Evolutionary conservation across 2,888 invertebrate genomes (phyloP).

Genomic region (Synanthedon vespiformis): DNA sequence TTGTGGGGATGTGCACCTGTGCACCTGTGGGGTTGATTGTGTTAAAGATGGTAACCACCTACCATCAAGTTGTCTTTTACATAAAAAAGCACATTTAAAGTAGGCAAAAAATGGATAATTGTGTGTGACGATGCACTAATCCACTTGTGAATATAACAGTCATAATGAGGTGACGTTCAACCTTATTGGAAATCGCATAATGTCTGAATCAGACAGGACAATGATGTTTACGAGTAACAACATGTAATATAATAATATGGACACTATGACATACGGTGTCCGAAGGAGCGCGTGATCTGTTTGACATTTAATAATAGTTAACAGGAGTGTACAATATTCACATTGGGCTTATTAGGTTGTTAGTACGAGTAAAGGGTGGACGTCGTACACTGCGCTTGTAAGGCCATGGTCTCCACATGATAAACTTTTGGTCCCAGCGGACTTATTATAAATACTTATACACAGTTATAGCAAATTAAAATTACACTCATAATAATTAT

Average conservation of each 20-base stretch:
- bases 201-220: constrained; percentile 27
- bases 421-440: too few species aligned
- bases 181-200: constrained; percentile 26
- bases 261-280: constrained; percentile 25
- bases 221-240: constrained; percentile 31
- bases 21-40: too few species aligned
- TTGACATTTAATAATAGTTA: constrained; percentile 8
- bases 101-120: background rate
- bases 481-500: too few species aligned
- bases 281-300: constrained; percentile 19
- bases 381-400: too few species aligned
- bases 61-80: too few species aligned
- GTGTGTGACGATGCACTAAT: background rate
- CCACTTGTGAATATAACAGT: background rate
- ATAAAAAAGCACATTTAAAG: too few species aligned
- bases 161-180: constrained; percentile 1
- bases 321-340: constrained; percentile 7
- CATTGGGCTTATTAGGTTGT: background rate
- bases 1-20: too few species aligned
- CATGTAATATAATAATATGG: constrained; percentile 30
- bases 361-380: too few species aligned
- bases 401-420: too few species aligned
- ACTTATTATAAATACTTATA: too few species aligned
- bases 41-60: too few species aligned
- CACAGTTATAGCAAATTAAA: too few species aligned